Percentiles rank a stretch among this genome's conserved stretches.
These are phyloP conservation scores for Alcis repandata DNA, from an alignment of 2,888 invertebrate genomes.

Conservation along the genomic window DNA sequence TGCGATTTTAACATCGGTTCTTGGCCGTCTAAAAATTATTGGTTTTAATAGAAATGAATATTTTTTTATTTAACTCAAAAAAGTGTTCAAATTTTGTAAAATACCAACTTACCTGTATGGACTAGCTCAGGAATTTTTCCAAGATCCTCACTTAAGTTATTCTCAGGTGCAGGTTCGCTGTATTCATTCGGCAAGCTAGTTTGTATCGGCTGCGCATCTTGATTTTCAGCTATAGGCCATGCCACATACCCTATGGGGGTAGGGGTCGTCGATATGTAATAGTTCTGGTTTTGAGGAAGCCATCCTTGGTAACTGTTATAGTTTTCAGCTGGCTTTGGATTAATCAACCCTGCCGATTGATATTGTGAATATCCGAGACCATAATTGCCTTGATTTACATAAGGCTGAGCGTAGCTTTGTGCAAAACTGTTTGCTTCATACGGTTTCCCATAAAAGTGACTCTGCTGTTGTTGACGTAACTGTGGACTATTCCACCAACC, in stretches of 20 bases:
- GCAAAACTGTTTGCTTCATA: neutral
- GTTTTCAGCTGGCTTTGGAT: neutral
- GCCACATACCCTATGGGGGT: constrained; percentile 2
- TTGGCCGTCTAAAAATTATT: constrained; percentile 34
- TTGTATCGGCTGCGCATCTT: neutral
- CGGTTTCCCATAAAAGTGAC: neutral
- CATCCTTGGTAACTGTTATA: constrained; percentile 4
- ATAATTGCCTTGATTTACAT: constrained; percentile 14
- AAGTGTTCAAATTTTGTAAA: neutral
- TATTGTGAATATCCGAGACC: neutral
- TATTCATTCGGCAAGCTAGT: constrained; percentile 2
- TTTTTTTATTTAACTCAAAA: neutral
- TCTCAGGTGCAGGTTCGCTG: neutral
- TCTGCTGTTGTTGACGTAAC: neutral
- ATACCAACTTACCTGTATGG: constrained; percentile 18
- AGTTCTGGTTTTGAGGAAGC: constrained; percentile 9
- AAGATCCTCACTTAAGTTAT: neutral
- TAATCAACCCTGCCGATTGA: constrained; percentile 4
- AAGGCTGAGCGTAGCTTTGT: neutral
- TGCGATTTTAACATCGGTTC: constrained; percentile 40
- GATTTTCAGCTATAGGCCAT: constrained; percentile 8
- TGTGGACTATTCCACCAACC: constrained; percentile 15
- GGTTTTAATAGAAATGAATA: neutral
- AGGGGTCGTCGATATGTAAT: neutral
- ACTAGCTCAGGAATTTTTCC: neutral